Base-by-base conservation (phyloP, 2,797 vertebrate genomes). In the Hafferia zeledoni region DNA sequence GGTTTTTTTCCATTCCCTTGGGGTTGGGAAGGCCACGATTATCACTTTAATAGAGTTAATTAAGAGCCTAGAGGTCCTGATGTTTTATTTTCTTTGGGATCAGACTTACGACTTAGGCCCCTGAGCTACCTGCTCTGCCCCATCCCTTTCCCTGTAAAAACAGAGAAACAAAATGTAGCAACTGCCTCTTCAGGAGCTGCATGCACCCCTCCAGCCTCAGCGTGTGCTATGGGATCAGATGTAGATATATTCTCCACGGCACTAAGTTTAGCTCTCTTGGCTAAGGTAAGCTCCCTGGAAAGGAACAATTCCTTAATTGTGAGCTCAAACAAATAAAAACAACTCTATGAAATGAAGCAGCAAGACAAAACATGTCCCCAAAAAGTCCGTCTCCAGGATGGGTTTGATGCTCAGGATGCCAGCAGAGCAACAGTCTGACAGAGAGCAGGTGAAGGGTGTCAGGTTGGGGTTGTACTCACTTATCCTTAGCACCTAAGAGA, bases 1-100 rank as follows among this genome's bases (percentile, higher is more conserved):
- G 77, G 17, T 88, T 95, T 95, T 9, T 96, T 96, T 94, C 95
- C 95, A 93, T 94, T 90, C 87, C 91, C 64, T 39, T 94, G 89
- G 95, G 94, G 85, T 67, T 94, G 85, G 89, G 95, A 80, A 93
- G 77, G 85, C 77, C 67, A 47, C 0, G 16, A 90, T 95, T 93
- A 94, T 90, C 91, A 82, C 74, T 82, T 52, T 96, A 96, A 90
- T 93, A 44, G 77, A 84, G 76, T 93, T 94, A 96, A 96, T 95
- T 95, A 88, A 81, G 63, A 84, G 70, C 91, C 95, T 88, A 50
- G 19, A 78, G 85, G 95, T 84, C 72, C 37, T 81, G 65, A 92
- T 0, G 3, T 84, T 91, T 96, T 94, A 74, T 95, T 96, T 96
- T 91, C 85, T 89, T 95, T 95, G 91, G 95, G 91, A 94, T 70